Evolutionary conservation across 1,140 invertebrate genomes (phyloP).

Genomic region (Neodiprion pinetum): DNA sequence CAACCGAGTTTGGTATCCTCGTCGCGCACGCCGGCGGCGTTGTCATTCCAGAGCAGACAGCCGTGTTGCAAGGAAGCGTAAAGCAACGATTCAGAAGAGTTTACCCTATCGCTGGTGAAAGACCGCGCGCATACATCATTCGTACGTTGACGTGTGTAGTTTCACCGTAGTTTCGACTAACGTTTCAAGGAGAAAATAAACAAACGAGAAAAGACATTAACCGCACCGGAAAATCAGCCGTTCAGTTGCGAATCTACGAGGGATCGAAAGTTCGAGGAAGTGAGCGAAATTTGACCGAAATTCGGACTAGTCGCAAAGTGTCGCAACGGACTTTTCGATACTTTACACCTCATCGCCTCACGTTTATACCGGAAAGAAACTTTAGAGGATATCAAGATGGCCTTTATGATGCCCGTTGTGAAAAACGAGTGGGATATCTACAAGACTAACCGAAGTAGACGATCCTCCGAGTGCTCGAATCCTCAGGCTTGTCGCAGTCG

Average conservation of each 20-base stretch:
- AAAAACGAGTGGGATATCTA: slow-evolving; percentile 94
- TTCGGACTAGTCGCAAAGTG: neutral
- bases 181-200: slow-evolving; percentile 32
- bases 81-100: neutral
- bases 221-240: too few species aligned
- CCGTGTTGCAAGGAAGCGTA: slow-evolving; percentile 31
- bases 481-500: slow-evolving; percentile 71
- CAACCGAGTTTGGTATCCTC: neutral
- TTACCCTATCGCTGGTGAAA: neutral
- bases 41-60: slow-evolving; percentile 50
- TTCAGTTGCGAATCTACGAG: too few species aligned
- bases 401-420: slow-evolving; percentile 93
- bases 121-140: neutral
- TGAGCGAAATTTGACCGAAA: too few species aligned
- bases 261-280: too few species aligned
- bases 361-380: slow-evolving; percentile 25
- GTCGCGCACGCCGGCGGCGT: slow-evolving; percentile 39
- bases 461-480: slow-evolving; percentile 77
- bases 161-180: slow-evolving; percentile 10
- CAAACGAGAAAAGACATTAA: neutral
- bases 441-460: slow-evolving; percentile 77
- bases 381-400: slow-evolving; percentile 67
- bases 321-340: neutral
- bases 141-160: slow-evolving; percentile 15
- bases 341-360: slow-evolving; percentile 20